Conservation (phyloP, 2,797 vertebrate genomes). For the Orestias chungarensis region DNA sequence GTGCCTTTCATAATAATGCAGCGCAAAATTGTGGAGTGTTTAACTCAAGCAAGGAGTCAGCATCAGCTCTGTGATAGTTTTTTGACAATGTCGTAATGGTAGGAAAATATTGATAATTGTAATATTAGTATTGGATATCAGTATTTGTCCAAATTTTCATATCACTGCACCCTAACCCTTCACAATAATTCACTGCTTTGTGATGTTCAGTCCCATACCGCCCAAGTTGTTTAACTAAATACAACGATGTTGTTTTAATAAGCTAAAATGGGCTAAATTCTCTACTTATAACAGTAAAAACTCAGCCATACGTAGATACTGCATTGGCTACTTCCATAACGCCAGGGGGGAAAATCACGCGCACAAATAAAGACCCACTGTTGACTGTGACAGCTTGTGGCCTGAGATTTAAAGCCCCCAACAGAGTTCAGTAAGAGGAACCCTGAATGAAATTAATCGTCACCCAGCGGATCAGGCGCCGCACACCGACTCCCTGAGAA, state of each 20-base stretch:
- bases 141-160: too few species aligned
- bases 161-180: too few species aligned
- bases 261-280: background rate
- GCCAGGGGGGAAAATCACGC: background rate
- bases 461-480: conserved; percentile 21
- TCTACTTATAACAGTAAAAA: background rate
- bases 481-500: conserved; percentile 1
- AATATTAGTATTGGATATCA: too few species aligned
- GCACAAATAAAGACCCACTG: background rate
- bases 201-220: background rate
- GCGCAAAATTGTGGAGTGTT: too few species aligned
- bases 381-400: background rate
- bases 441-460: conserved; percentile 12
- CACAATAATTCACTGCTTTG: background rate
- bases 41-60: too few species aligned
- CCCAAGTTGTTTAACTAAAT: background rate
- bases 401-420: conserved; percentile 1
- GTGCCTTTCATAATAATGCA: too few species aligned
- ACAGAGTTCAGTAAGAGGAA: conserved; percentile 3
- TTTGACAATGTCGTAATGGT: too few species aligned
- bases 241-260: background rate
- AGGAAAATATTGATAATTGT: too few species aligned
- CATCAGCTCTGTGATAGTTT: too few species aligned
- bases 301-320: background rate
- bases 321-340: background rate